These are phyloP conservation scores for Sinonovacula constricta DNA, from an alignment of 1,140 invertebrate species.

Conservation along the genomic window DNA sequence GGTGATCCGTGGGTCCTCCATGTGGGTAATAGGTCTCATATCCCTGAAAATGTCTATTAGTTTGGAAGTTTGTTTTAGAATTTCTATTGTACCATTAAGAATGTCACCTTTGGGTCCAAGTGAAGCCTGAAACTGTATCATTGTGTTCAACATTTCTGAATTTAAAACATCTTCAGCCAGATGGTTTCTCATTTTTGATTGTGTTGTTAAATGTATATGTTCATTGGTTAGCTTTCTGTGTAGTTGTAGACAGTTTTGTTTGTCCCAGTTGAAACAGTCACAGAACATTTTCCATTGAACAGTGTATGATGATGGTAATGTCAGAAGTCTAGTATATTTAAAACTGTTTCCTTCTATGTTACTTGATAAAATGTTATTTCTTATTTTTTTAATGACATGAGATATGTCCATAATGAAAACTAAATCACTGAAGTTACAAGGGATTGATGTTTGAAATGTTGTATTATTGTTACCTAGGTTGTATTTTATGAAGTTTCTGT, in stretches of 20 bases:
- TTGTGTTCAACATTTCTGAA: slow-evolving; percentile 36
- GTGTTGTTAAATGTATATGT: background rate
- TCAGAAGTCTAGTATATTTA: background rate
- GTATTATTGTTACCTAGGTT: background rate
- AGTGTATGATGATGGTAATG: background rate
- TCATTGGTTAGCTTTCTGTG: slow-evolving; percentile 8
- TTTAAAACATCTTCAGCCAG: slow-evolving; percentile 44
- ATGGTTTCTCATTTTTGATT: slow-evolving; percentile 47
- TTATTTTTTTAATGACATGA: slow-evolving; percentile 20
- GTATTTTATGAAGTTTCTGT: slow-evolving; percentile 39
- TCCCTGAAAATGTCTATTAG: slow-evolving; percentile 32
- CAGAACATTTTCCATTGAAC: slow-evolving; percentile 9
- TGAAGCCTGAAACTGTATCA: slow-evolving; percentile 12
- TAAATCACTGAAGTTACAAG: background rate
- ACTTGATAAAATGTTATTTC: slow-evolving; percentile 35
- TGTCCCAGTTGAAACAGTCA: slow-evolving; percentile 2
- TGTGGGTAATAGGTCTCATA: slow-evolving; percentile 11
- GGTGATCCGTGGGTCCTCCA: slow-evolving; percentile 12
- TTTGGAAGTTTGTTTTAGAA: slow-evolving; percentile 31
- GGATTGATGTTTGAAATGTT: slow-evolving; percentile 15
- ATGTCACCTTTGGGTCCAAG: slow-evolving; percentile 31
- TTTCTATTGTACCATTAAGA: slow-evolving; percentile 29
- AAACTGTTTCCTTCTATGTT: slow-evolving; percentile 4
- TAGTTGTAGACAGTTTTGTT: background rate
- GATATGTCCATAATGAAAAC: slow-evolving; percentile 22